Conservation (phyloP, 2,888 invertebrate genomes). For the Melanchra persicariae region DNA sequence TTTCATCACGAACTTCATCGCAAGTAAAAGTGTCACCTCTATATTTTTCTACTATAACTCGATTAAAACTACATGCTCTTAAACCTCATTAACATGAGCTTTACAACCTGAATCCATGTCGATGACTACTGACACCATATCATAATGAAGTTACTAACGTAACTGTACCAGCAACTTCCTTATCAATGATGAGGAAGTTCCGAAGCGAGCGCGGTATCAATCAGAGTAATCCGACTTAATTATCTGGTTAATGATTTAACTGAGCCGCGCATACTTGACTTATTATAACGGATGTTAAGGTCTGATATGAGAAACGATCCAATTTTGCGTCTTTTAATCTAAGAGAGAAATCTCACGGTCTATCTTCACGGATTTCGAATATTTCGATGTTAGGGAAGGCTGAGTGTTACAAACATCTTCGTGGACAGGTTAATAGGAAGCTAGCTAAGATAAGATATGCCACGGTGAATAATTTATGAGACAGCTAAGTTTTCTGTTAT, state of each 20-base stretch:
- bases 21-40: neutral
- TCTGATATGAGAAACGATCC: slow-evolving; percentile 7
- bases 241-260: slow-evolving; percentile 45
- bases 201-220: slow-evolving; percentile 33
- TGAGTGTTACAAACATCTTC: slow-evolving; percentile 1
- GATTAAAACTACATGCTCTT: neutral
- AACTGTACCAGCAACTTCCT: slow-evolving; percentile 40
- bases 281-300: slow-evolving; percentile 17
- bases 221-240: slow-evolving; percentile 57
- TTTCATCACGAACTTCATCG: neutral
- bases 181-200: slow-evolving; percentile 38
- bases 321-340: slow-evolving; percentile 23
- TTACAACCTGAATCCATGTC: slow-evolving; percentile 20
- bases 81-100: slow-evolving; percentile 7
- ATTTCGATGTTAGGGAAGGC: slow-evolving; percentile 1
- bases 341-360: neutral
- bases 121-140: slow-evolving; percentile 23
- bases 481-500: slow-evolving; percentile 8
- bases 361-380: slow-evolving; percentile 12
- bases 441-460: slow-evolving; percentile 22
- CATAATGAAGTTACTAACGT: slow-evolving; percentile 28
- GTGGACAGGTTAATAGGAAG: slow-evolving; percentile 12
- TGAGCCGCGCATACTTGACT: slow-evolving; percentile 12
- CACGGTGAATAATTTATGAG: slow-evolving; percentile 29
- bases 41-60: neutral